A percentile compares a stretch with the other conserved stretches of the same genome.
These are phyloP conservation scores for Galerucella pusilla DNA, from an alignment of 2,888 invertebrate species.

Conservation along the genomic window DNA sequence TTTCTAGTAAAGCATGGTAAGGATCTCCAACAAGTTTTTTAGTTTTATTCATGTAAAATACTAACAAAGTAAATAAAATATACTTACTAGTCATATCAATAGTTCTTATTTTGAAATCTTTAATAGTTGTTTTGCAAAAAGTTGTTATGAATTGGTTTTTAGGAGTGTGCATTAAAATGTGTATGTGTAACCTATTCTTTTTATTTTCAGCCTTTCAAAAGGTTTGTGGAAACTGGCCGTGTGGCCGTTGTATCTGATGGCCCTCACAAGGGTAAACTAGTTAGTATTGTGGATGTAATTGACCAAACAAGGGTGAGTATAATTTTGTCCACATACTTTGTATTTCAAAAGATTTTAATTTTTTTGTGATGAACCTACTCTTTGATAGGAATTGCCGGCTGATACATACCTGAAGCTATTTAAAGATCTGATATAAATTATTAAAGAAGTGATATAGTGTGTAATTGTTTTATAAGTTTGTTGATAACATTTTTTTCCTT, in stretches of 20 bases:
- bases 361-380: slow-evolving; percentile 68
- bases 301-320: slow-evolving; percentile 89
- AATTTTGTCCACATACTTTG: slow-evolving; percentile 16
- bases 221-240: slow-evolving; percentile 97
- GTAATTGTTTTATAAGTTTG: slow-evolving; percentile 37
- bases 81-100: neutral
- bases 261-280: slow-evolving; percentile 88
- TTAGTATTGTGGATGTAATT: slow-evolving; percentile 95
- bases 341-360: neutral
- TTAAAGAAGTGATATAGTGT: neutral
- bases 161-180: neutral
- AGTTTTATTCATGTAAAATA: neutral
- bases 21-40: slow-evolving; percentile 18
- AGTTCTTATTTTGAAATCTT: neutral
- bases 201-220: slow-evolving; percentile 80
- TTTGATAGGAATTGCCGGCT: slow-evolving; percentile 83
- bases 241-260: slow-evolving; percentile 96
- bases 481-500: no score
- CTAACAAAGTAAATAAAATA: neutral
- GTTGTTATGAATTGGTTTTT: neutral
- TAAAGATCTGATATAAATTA: slow-evolving; percentile 32
- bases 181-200: neutral
- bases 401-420: slow-evolving; percentile 74
- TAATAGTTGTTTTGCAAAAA: neutral
- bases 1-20: slow-evolving; percentile 48